A percentile compares a stretch with the other conserved stretches of the same genome.
phyloP scores from a whole-genome alignment of 1,140 invertebrate genomes.

The Leptinotarsa defecta region DNA sequence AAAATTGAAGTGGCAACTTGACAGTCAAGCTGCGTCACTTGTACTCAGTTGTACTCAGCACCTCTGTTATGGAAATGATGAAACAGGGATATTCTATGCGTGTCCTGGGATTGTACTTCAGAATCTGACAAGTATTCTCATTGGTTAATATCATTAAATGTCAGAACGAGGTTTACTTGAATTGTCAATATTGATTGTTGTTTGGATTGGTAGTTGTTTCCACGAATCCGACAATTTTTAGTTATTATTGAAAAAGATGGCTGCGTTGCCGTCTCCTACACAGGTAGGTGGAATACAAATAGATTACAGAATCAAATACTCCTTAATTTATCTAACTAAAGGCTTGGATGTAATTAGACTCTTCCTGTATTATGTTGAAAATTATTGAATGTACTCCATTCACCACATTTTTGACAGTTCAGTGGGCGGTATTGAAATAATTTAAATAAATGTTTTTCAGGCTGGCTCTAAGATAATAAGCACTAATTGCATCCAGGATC shows the following conservation, averaged over 20 bases:
- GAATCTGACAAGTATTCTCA: not conserved
- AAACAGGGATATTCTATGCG: not conserved
- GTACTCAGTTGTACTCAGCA: too few relatives aligned
- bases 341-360: not conserved
- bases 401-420: constrained; percentile 36
- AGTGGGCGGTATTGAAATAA: constrained; percentile 48
- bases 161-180: not conserved
- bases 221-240: constrained; percentile 49
- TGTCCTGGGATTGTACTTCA: not conserved
- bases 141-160: not conserved
- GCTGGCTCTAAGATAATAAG: not conserved
- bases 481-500: not conserved
- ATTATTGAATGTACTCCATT: not conserved
- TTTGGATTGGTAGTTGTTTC: constrained; percentile 48
- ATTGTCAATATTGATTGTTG: constrained; percentile 51
- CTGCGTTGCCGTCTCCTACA: constrained; percentile 71
- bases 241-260: constrained; percentile 63
- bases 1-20: too few relatives aligned
- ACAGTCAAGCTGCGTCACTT: too few relatives aligned
- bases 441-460: not conserved
- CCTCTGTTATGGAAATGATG: too few relatives aligned
- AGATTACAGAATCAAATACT: not conserved
- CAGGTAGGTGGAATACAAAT: constrained; percentile 59
- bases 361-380: not conserved
- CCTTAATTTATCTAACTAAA: not conserved